phyloP scores from a whole-genome alignment of 2,888 invertebrate species.

The Chymomyza amoena region DNA sequence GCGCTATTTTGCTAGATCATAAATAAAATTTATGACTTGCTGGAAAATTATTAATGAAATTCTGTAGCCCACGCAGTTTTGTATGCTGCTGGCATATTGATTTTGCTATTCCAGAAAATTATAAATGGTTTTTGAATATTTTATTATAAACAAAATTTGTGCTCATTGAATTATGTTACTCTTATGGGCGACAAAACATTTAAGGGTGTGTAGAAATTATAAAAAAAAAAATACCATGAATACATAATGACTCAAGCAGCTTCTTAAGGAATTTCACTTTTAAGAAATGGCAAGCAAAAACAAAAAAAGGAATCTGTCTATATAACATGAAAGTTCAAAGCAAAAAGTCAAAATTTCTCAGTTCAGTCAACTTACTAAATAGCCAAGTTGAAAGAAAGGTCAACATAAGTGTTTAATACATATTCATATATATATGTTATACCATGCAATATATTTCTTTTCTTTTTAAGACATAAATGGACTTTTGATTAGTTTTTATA shows the following conservation, averaged over 20 bases:
- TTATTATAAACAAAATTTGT: constrained; percentile 49
- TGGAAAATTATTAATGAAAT: not conserved
- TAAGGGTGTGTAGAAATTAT: constrained; percentile 33
- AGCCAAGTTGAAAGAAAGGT: not conserved
- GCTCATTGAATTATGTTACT: constrained; percentile 37
- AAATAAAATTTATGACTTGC: not conserved
- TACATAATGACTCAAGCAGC: constrained; percentile 26
- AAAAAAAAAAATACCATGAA: constrained; percentile 34
- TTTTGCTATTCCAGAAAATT: constrained; percentile 11
- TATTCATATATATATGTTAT: not conserved
- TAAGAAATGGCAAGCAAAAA: constrained; percentile 14
- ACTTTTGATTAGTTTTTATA: constrained; percentile 25
- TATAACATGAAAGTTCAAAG: not conserved
- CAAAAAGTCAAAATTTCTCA: not conserved
- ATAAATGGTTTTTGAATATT: constrained; percentile 16
- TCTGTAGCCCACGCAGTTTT: constrained; percentile 40
- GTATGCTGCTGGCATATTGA: constrained; percentile 51
- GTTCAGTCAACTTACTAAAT: not conserved
- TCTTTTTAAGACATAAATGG: constrained; percentile 15
- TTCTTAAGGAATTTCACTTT: constrained; percentile 52
- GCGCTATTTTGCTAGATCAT: not conserved
- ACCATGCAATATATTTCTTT: not conserved
- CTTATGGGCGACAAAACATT: constrained; percentile 14
- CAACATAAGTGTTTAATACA: not conserved
- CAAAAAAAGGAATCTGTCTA: not conserved